These are phyloP conservation scores for Thymelicus acteon DNA, from an alignment of 2,888 invertebrate genomes.

Conservation along the genomic window DNA sequence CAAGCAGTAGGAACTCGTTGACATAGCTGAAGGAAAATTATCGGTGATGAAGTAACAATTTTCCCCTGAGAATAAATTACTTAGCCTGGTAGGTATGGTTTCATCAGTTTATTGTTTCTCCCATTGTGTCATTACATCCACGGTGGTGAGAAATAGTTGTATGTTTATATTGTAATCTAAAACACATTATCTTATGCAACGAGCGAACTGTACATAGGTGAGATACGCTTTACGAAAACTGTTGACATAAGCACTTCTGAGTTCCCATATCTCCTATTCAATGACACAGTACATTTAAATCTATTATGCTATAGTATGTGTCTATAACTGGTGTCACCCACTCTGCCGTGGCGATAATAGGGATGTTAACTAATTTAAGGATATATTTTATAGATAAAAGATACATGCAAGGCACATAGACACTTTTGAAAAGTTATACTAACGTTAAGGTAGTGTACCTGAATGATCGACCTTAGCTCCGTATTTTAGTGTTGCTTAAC, in stretches of 20 bases:
- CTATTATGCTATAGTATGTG: too few species aligned
- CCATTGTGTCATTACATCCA: constrained; percentile 13
- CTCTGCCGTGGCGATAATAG: too few species aligned
- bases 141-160: constrained; percentile 15
- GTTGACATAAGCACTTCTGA: neutral
- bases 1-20: too few species aligned
- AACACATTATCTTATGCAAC: constrained; percentile 25
- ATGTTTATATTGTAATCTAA: constrained; percentile 29
- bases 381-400: too few species aligned
- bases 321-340: too few species aligned
- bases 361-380: too few species aligned
- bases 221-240: constrained; percentile 3
- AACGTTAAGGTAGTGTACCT: too few species aligned
- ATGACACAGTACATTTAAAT: neutral
- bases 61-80: constrained; percentile 1
- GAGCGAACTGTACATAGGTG: neutral
- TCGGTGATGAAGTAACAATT: neutral
- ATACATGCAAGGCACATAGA: too few species aligned
- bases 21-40: too few species aligned
- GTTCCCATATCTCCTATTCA: neutral
- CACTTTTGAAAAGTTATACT: too few species aligned
- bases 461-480: too few species aligned
- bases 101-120: constrained; percentile 6
- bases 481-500: too few species aligned
- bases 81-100: neutral